These are phyloP conservation scores for Scophthalmus maximus DNA, from an alignment of 2,113 vertebrate genomes.

Conservation along the genomic window DNA sequence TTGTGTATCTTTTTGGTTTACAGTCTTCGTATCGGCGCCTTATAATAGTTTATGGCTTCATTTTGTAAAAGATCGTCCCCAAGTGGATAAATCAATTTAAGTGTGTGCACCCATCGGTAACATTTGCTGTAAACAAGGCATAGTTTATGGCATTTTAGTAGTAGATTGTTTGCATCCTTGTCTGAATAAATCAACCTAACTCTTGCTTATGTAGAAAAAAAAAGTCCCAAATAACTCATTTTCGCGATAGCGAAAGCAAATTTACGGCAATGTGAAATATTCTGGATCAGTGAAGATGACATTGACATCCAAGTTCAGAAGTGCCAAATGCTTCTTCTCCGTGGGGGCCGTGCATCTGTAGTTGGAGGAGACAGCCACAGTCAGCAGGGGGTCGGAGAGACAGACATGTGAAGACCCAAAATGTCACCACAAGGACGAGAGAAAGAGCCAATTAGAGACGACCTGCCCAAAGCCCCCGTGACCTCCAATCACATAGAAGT, in stretches of 20 bases:
- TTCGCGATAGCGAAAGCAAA: neutral
- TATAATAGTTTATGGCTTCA: too few species aligned
- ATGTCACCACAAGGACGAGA: conserved; percentile 52
- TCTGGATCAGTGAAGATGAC: conserved; percentile 6
- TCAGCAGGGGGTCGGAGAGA: too few species aligned
- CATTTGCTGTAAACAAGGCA: too few species aligned
- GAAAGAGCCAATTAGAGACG: conserved; percentile 68
- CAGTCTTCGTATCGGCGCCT: too few species aligned
- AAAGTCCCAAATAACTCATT: neutral
- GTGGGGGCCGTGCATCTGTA: too few species aligned
- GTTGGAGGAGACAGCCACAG: neutral
- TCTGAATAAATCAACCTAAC: neutral
- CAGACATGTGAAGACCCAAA: conserved; percentile 52
- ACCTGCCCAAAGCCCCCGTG: conserved; percentile 46
- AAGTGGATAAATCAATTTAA: too few species aligned
- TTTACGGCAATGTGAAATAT: conserved; percentile 9
- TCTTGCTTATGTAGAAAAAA: neutral
- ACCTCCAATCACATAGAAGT: conserved; percentile 54
- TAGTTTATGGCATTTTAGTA: too few species aligned
- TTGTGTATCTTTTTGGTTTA: neutral
- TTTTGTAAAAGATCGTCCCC: too few species aligned
- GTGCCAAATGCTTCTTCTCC: too few species aligned
- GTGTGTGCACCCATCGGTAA: too few species aligned
- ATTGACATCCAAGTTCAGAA: too few species aligned
- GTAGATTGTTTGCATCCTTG: neutral